These are phyloP conservation scores for Psittacula cyanocephala DNA, from an alignment of 2,113 vertebrate species.

Conservation along the genomic window DNA sequence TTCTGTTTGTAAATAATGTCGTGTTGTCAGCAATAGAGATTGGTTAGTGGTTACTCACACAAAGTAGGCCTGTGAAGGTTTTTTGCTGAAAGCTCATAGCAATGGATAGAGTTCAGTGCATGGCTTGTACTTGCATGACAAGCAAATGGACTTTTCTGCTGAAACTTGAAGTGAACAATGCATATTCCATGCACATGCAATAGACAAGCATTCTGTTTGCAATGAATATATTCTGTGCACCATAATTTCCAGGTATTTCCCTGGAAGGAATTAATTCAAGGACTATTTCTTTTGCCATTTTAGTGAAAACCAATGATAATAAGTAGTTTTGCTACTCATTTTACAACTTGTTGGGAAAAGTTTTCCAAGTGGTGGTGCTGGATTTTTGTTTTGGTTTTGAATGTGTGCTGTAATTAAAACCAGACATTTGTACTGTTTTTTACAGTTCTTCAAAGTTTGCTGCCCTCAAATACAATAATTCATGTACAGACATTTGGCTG, in stretches of 20 bases:
- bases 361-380: not conserved
- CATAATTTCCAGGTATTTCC: not conserved
- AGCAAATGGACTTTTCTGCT: not conserved
- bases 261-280: not conserved
- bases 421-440: not conserved
- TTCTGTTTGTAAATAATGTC: not conserved
- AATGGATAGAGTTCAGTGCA: not conserved
- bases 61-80: not conserved
- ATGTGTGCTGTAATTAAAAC: not conserved
- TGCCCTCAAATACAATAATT: not conserved
- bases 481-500: not conserved
- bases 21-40: not conserved
- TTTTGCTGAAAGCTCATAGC: not conserved
- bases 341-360: not conserved
- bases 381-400: not conserved
- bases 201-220: not conserved
- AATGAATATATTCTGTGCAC: not conserved
- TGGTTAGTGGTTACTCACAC: not conserved
- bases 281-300: not conserved
- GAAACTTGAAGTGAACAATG: not conserved
- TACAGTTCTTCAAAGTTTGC: not conserved
- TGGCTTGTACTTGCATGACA: not conserved
- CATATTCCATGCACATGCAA: fast-evolving
- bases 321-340: not conserved
- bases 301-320: not conserved